These are phyloP conservation scores for Mesembrinibis cayennensis DNA, from an alignment of 2,113 vertebrate genomes.

Conservation along the genomic window DNA sequence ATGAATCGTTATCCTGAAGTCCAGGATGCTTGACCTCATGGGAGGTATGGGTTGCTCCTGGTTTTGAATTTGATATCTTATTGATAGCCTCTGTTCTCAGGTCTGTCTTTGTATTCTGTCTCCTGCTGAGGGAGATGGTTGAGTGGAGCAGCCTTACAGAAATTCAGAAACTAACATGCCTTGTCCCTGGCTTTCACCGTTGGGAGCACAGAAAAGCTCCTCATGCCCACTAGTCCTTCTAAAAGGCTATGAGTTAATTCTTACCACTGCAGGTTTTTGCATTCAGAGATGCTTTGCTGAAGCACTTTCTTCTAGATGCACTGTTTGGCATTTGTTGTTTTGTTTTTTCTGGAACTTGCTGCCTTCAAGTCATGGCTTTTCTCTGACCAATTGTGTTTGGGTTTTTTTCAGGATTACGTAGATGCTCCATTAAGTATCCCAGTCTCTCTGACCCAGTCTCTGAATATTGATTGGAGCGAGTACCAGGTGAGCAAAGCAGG, in stretches of 20 bases:
- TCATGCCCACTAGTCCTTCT: neutral
- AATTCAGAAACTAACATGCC: neutral
- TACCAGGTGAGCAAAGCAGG: conserved; percentile 86
- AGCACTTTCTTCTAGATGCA: neutral
- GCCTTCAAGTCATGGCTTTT: neutral
- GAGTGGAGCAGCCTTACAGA: neutral
- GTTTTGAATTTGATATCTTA: neutral
- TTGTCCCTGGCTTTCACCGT: neutral
- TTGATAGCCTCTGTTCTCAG: neutral
- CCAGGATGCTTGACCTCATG: neutral
- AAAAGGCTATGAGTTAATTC: neutral
- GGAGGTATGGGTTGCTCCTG: neutral
- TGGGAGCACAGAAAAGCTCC: neutral
- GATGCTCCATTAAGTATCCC: conserved; percentile 97
- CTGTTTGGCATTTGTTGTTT: neutral
- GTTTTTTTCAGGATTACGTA: conserved; percentile 87
- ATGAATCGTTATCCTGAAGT: neutral
- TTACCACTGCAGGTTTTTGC: neutral
- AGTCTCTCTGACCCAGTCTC: conserved; percentile 82
- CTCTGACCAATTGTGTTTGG: neutral
- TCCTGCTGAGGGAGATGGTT: neutral
- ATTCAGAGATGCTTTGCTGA: neutral
- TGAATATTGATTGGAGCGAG: conserved; percentile 95
- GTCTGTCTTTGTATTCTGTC: neutral
- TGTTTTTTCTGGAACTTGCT: neutral